Conservation (phyloP, 2,797 vertebrate genomes). For the Arctocebus calabarensis region DNA sequence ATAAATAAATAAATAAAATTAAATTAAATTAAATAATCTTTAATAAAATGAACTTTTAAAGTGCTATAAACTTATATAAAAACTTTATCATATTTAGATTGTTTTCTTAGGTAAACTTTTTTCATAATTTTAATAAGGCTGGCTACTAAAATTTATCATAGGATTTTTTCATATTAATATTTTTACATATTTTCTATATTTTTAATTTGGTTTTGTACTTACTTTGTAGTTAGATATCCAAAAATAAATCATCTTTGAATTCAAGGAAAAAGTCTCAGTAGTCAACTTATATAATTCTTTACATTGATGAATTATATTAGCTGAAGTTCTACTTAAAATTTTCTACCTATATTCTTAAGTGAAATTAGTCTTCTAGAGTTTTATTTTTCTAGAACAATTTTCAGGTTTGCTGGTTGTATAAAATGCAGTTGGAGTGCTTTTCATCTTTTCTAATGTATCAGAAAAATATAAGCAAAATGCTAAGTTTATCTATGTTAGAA, state of each 20-base stretch:
- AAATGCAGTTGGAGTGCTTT: not conserved
- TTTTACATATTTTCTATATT: not conserved
- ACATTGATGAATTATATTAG: not conserved
- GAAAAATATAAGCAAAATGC: slow-evolving; percentile 27
- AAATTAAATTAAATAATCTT: too few relatives aligned
- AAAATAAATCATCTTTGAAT: not conserved
- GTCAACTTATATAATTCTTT: not conserved
- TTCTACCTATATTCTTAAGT: not conserved
- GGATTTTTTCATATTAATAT: not conserved
- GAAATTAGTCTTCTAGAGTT: not conserved
- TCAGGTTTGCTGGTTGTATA: not conserved
- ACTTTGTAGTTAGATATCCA: not conserved
- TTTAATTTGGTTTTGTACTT: slow-evolving; percentile 21
- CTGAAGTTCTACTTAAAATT: not conserved
- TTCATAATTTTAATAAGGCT: not conserved
- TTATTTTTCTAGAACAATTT: slow-evolving; percentile 24
- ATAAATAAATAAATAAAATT: too few relatives aligned
- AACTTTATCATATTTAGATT: not conserved
- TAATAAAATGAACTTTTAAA: not conserved
- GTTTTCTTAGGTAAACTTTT: not conserved
- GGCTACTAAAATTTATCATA: not conserved
- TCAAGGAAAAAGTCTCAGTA: slow-evolving; percentile 1
- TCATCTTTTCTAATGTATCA: slow-evolving; percentile 3
- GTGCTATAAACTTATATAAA: too few relatives aligned
- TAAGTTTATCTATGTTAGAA: slow-evolving; percentile 37